Percentiles rank a stretch among this genome's conserved stretches.
These are phyloP conservation scores for Eonycteris spelaea DNA, from an alignment of 2,113 vertebrate species.

Conservation along the genomic window DNA sequence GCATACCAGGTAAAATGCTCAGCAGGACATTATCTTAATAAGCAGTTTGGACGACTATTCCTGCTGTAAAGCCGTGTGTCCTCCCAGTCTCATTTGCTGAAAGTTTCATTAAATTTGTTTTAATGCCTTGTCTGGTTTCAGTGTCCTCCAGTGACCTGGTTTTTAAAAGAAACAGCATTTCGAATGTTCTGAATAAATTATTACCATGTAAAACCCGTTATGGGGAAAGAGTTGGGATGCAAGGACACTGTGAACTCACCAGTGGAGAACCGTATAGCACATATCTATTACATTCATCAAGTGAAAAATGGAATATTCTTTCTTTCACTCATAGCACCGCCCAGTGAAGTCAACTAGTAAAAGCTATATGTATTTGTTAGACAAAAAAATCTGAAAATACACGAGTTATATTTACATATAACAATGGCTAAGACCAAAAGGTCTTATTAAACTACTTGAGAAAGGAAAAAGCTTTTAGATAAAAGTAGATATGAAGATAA, in stretches of 20 bases:
- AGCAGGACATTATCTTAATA: conserved; percentile 76
- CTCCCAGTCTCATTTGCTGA: conserved; percentile 64
- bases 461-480: neutral
- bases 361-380: neutral
- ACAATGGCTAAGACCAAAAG: neutral
- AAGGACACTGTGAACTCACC: conserved; percentile 41
- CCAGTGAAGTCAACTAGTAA: neutral
- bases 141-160: conserved; percentile 75
- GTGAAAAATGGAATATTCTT: conserved; percentile 23
- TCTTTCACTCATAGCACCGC: neutral
- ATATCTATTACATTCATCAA: conserved; percentile 37
- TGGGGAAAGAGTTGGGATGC: conserved; percentile 50
- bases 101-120: conserved; percentile 78
- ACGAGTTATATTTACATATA: neutral
- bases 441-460: conserved; percentile 2
- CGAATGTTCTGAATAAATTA: conserved; percentile 73
- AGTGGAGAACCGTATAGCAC: neutral
- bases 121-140: conserved; percentile 73
- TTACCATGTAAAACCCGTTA: conserved; percentile 61
- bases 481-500: neutral
- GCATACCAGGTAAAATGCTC: conserved; percentile 61
- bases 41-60: conserved; percentile 64
- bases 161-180: conserved; percentile 78
- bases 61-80: conserved; percentile 68
- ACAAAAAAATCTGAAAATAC: neutral